Evolutionary conservation across 2,113 vertebrate genomes (phyloP).

Genomic region (Alligator sinensis): DNA sequence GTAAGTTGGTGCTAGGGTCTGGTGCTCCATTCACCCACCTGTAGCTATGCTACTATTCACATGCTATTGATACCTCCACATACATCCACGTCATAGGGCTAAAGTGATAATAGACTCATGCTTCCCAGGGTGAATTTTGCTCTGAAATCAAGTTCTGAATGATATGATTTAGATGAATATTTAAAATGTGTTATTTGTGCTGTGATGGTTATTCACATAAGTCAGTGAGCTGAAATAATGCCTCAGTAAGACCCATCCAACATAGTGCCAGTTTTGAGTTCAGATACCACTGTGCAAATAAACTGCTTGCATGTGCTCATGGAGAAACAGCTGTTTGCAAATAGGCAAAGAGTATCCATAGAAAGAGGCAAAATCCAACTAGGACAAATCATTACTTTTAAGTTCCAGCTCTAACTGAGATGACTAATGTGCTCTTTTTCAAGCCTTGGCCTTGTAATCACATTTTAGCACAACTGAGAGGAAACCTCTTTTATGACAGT

Average conservation of each 20-base stretch:
- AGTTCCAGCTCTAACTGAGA: neutral
- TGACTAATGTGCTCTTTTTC: neutral
- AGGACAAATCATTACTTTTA: neutral
- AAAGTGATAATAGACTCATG: neutral
- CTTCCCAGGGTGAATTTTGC: neutral
- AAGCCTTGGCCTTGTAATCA: neutral
- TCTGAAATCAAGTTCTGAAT: neutral
- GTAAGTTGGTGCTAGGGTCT: too few relatives aligned
- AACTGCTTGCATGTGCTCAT: neutral
- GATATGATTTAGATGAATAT: neutral
- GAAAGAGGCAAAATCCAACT: neutral
- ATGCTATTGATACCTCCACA: neutral
- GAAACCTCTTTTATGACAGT: neutral
- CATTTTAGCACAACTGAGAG: neutral
- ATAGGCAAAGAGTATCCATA: neutral
- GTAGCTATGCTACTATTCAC: neutral
- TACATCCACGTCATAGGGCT: neutral
- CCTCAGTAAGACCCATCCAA: accelerated
- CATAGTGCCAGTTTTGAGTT: accelerated
- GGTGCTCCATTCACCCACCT: too few relatives aligned
- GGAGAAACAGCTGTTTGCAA: neutral
- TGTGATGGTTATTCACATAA: neutral
- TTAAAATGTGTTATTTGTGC: neutral
- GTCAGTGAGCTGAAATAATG: neutral
- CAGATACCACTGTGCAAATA: neutral